A percentile compares a stretch with the other conserved stretches of the same genome.
phyloP scores from a whole-genome alignment of 2,888 invertebrate species.

The Hymenopus coronatus region DNA sequence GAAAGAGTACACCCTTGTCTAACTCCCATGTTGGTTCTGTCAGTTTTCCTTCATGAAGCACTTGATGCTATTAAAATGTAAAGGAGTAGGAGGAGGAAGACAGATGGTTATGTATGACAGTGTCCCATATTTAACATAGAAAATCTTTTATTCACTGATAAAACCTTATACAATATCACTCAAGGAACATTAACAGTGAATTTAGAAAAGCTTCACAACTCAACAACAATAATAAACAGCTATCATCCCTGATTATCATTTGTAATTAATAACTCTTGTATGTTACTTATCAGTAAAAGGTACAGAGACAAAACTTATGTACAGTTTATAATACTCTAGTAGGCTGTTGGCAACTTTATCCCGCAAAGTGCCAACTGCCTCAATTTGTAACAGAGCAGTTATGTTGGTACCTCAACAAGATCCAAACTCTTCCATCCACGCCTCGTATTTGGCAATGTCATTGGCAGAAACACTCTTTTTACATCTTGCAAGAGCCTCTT shows the following conservation, averaged over 20 bases:
- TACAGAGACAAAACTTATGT: background rate
- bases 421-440: slow-evolving; percentile 97
- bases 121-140: background rate
- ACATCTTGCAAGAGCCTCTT: slow-evolving; percentile 89
- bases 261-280: background rate
- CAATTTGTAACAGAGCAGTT: too few species aligned
- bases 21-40: too few species aligned
- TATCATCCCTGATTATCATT: background rate
- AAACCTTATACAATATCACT: background rate
- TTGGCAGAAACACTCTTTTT: slow-evolving; percentile 94
- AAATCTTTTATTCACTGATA: background rate
- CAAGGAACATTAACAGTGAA: background rate
- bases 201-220: background rate
- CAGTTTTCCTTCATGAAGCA: too few species aligned
- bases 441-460: slow-evolving; percentile 91
- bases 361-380: too few species aligned
- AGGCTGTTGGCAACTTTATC: too few species aligned
- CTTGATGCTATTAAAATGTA: too few species aligned
- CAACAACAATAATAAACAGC: background rate
- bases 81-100: too few species aligned
- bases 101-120: too few species aligned
- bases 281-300: background rate
- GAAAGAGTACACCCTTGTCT: too few species aligned
- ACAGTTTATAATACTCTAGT: background rate
- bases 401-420: slow-evolving; percentile 63